Evolutionary conservation across 2,797 vertebrate genomes (phyloP), one percentile per base, ranked within the genome.

Genomic region (Rhincodon typus): DNA sequence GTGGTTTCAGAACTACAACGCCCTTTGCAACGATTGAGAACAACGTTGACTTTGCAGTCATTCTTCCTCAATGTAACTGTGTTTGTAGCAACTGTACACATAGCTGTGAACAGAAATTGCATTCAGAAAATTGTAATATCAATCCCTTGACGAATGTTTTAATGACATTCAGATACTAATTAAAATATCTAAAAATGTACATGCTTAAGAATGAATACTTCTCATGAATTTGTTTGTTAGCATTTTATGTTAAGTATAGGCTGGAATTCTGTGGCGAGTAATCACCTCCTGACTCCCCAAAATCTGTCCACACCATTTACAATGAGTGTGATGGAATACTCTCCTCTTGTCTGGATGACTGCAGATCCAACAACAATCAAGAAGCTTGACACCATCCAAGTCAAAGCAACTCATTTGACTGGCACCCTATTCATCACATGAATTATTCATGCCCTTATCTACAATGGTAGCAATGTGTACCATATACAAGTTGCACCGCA

Each of bases 1-100:
- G 8, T 94, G 93, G 69, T 74, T 94, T 70, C 67, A 50, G 93
- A 94, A 46, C 13, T 3, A 74, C 93, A 94, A 34, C 1, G 93
- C 5, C 93, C 93, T 74, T 94, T 94, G 66, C 93, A 94, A 27
- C 13, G 38, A 72, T 94, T 50, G 67, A 70, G 67, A 66, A 72
- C 27, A 0, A 94, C 46, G 5, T 72, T 15, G 27, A 8, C 93
- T 72, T 74, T 17, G 46, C 93, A 94, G 12, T 46, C 93, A 70
- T 74, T 10, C 93, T 53, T 94, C 42, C 25, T 50, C 42, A 94
- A 25, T 74, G 69, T 74, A 69, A 72, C 69, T 30, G 38, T 72
- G 10, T 27, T 6, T 34, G 93, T 12, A 17, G 23, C 30, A 72
- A 34, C 0, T 5, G 42, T 50, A 94, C 93, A 94, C 67, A 2